Evolutionary conservation across 2,888 invertebrate genomes (phyloP), one percentile per base, ranked within the genome.

Genomic region (Xestia c-nigrum): DNA sequence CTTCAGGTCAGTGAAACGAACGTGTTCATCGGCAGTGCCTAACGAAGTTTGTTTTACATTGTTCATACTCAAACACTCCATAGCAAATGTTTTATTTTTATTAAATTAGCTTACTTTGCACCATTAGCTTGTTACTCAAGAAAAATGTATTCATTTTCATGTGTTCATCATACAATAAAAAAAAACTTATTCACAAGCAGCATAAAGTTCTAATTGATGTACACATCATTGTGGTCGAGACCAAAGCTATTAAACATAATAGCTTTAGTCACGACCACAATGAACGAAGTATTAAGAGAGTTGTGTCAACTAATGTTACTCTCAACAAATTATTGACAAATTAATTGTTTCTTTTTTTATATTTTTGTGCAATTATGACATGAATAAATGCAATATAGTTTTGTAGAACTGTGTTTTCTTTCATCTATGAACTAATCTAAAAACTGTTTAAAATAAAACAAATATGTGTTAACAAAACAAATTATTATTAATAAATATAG

Each of bases 401-500:
- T 87, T 87, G 59, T 80, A 83, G 14, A 21, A 31, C 19, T 73
- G 76, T 83, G 81, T 85, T 76, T 84, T 74, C 43, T 81, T 79
- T 81, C n/a, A 59, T 71, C 14, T 9, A 7, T 46, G 12, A 12
- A 46, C 59, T 24, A 16, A 14, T n/a, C 40, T 63, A 14, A 21
- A 10, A 59, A 59, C 2, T 6, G 57, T 24, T 5, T 24, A 57
- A 43, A 85, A 84, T 85, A 79, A 87, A 88, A 87, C 69, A 68
- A n/a, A 72, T 47, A 19, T 4, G 0, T 9, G 21, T 70, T 80
- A 79, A 87, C 89, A 87, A 81, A 89, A 90, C 88, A 90, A 80
- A 86, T 85, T 85, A 82, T 88, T 89, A 89, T 89, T 90, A 89
- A 88, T 84, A 85, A 88, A 87, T 82, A 91, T 85, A 89, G 87